These are phyloP conservation scores for Bubo blakistoni DNA, from an alignment of 2,113 vertebrate genomes.

Conservation along the genomic window DNA sequence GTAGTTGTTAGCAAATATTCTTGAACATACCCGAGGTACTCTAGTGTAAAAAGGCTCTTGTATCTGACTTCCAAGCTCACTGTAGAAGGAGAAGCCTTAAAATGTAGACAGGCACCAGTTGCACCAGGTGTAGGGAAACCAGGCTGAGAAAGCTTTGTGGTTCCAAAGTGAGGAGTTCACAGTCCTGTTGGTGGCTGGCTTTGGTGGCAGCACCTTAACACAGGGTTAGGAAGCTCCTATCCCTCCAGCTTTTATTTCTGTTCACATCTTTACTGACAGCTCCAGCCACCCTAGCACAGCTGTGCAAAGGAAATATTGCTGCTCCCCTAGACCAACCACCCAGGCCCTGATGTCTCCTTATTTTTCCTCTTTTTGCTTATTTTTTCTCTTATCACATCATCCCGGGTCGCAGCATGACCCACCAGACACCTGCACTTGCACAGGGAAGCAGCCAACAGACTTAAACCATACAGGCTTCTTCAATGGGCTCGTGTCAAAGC, in stretches of 20 bases:
- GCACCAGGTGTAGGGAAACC: not conserved
- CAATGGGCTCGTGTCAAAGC: not conserved
- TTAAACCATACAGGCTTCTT: not conserved
- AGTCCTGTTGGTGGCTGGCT: not conserved
- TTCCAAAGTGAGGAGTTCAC: not conserved
- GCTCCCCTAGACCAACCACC: no score
- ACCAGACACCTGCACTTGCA: not conserved
- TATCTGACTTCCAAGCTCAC: not conserved
- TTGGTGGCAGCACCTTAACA: not conserved
- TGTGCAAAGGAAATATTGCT: rapidly evolving
- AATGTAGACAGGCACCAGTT: not conserved
- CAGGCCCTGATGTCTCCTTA: not conserved
- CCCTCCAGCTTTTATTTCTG: not conserved
- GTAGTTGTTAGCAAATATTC: not conserved
- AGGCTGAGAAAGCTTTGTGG: not conserved
- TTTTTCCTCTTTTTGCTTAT: not conserved
- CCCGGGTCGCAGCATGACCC: rapidly evolving
- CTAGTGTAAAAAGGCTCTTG: not conserved
- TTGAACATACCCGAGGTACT: not conserved
- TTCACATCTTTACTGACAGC: not conserved
- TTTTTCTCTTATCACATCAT: not conserved
- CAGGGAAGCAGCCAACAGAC: not conserved
- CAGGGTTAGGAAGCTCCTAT: not conserved
- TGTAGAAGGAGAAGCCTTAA: not conserved
- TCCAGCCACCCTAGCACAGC: not conserved